phyloP scores from a whole-genome alignment of 2,888 invertebrate species.

The Fragum sueziense region DNA sequence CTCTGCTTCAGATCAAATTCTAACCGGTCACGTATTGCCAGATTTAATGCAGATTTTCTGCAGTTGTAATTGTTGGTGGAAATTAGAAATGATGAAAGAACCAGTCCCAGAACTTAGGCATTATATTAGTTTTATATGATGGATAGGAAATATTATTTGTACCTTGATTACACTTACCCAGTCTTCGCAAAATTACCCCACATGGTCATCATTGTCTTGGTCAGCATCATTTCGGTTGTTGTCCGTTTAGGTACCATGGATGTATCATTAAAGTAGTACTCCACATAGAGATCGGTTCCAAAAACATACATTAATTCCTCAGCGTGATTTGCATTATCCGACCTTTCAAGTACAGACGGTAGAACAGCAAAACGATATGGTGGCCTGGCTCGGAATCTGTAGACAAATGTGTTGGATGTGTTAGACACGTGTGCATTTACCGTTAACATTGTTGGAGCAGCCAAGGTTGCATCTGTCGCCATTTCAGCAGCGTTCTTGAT shows the following conservation, averaged over 20 bases:
- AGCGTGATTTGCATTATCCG: conserved; percentile 20
- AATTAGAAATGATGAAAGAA: too few relatives aligned
- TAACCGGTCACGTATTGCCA: too few relatives aligned
- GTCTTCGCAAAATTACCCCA: conserved; percentile 29
- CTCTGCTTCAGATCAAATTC: too few relatives aligned
- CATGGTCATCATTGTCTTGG: conserved; percentile 20
- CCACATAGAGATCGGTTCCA: not conserved
- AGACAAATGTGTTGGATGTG: conserved; percentile 19
- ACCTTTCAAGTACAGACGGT: not conserved
- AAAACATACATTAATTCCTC: conserved; percentile 29
- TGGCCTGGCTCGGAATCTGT: conserved; percentile 21
- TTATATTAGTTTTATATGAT: too few relatives aligned
- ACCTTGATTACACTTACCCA: conserved; percentile 13
- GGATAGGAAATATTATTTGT: too few relatives aligned
- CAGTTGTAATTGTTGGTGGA: too few relatives aligned
- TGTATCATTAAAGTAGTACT: conserved; percentile 10
- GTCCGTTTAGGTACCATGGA: not conserved
- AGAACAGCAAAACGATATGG: not conserved
- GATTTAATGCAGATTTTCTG: too few relatives aligned
- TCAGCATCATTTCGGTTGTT: not conserved
- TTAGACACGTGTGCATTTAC: conserved; percentile 10
- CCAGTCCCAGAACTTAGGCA: too few relatives aligned
- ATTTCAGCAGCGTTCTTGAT: not conserved
- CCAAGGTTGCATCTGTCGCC: conserved; percentile 21
- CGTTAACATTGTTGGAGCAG: conserved; percentile 22